These are phyloP conservation scores for Synanthedon myopaeformis DNA, from an alignment of 2,888 invertebrate genomes.

Conservation along the genomic window DNA sequence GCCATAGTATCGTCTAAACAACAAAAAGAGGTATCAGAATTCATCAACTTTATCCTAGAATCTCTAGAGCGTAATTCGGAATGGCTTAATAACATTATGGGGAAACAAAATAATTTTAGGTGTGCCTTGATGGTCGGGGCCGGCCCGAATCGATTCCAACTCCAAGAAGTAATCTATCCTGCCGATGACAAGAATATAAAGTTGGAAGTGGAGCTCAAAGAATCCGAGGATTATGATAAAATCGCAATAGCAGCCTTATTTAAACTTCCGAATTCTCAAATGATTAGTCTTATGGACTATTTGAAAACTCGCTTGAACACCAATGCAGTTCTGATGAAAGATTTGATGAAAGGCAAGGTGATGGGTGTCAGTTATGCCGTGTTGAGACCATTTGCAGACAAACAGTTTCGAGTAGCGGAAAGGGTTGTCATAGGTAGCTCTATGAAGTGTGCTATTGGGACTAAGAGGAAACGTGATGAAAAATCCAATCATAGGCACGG, in stretches of 20 bases:
- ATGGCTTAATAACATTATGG: conserved; percentile 46
- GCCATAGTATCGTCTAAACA: conserved; percentile 49
- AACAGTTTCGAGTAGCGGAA: conserved; percentile 47
- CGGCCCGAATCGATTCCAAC: conserved; percentile 53
- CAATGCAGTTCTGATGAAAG: conserved; percentile 35
- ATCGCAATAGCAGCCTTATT: conserved; percentile 49
- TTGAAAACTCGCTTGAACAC: conserved; percentile 41
- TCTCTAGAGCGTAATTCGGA: conserved; percentile 45
- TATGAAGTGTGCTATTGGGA: conserved; percentile 23
- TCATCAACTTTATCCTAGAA: conserved; percentile 42
- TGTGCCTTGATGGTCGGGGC: conserved; percentile 51
- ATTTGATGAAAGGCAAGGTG: conserved; percentile 43
- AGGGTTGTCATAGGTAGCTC: conserved; percentile 39
- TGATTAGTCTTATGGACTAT: conserved; percentile 39
- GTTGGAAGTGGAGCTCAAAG: conserved; percentile 47
- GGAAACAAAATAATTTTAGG: conserved; percentile 40
- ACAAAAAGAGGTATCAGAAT: conserved; percentile 50
- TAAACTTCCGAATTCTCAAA: conserved; percentile 33
- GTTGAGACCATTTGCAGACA: conserved; percentile 42
- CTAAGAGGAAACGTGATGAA: conserved; percentile 40
- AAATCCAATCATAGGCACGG: conserved; percentile 27
- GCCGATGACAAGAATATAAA: conserved; percentile 33
- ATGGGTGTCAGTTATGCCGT: conserved; percentile 49
- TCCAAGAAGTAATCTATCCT: conserved; percentile 54
- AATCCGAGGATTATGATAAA: conserved; percentile 55